Evolutionary conservation across 2,113 vertebrate species (phyloP), one percentile per base, ranked within the genome.

Genomic region (Gallinago paraguaiae): DNA sequence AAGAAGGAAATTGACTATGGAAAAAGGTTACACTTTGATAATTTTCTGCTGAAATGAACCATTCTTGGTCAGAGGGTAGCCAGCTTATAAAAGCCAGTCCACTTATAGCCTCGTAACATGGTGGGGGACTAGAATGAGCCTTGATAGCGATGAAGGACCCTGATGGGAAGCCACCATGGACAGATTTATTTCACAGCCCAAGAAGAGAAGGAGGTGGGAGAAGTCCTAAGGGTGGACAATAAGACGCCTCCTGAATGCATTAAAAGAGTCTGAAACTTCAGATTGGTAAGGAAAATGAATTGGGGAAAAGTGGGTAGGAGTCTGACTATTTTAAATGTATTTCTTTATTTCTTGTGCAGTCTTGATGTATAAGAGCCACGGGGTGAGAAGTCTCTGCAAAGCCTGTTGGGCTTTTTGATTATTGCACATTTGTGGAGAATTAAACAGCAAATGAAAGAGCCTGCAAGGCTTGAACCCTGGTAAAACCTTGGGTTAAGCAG

Each of bases 81-180:
- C 71, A 80, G 8, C 35, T 85, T 61, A 10, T 79, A 75, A 93
- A 64, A 79, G 3, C 1, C 48, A 54, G 11, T 37, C 31, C 54
- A 23, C 41, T 82, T 57, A 59, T 0, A 88, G n/a, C 28, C 25
- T 72, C 12, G 9, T 54, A 64, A 30, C 14, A 5, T 4, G 5
- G 24, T 16, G 27, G 13, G 14, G 5, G 2, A 57, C 35, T 80
- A 69, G 63, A 39, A 64, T 0, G 0, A 82, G 14, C 19, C 27
- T 79, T 84, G 35, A 57, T 16, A 18, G 22, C 22, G 48, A 18
- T 0, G 11, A 63, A 77, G 7, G 28, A 67, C 13, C n/a, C 43
- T 1, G 1, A 25, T 20, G 18, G 25, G 25, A 80, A 90, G 11
- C 63, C 45, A 9, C 27, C 31, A 77, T 70, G 22, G 33, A 76